Conservation (phyloP, 2,888 invertebrate species). For the Aplocera efformata region DNA sequence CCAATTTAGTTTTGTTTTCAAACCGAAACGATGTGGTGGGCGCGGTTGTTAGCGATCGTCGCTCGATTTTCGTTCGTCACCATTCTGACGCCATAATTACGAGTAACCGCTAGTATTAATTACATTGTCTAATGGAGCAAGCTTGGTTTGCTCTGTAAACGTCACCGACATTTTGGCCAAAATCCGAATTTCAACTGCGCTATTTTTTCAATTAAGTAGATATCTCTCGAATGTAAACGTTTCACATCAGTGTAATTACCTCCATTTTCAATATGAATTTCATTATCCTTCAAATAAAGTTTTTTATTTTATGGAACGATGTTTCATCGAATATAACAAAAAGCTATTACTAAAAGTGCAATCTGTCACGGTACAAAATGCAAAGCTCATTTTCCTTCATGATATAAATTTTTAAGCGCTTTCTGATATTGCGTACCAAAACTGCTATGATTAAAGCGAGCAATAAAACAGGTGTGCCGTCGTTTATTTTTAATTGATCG, state of each 20-base stretch:
- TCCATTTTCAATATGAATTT: conserved; percentile 7
- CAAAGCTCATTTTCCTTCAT: conserved; percentile 23
- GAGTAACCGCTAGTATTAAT: conserved; percentile 72
- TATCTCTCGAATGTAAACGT: conserved; percentile 1
- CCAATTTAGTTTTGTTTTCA: conserved; percentile 50
- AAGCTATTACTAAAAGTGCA: conserved; percentile 50
- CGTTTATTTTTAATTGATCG: conserved; percentile 47
- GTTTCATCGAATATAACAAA: conserved; percentile 27
- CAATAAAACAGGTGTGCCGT: conserved; percentile 41
- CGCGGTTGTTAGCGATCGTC: conserved; percentile 61
- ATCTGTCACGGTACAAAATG: conserved; percentile 49
- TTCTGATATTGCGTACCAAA: conserved; percentile 43
- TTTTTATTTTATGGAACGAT: conserved; percentile 9
- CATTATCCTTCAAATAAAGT: conserved; percentile 4
- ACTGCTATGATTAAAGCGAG: conserved; percentile 48
- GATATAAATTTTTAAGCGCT: conserved; percentile 49
- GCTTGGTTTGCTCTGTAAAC: conserved; percentile 56
- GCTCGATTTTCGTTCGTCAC: conserved; percentile 55
- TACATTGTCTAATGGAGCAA: conserved; percentile 75
- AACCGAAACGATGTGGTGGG: conserved; percentile 48
- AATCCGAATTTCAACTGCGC: conserved; percentile 14
- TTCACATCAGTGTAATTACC: conserved; percentile 1
- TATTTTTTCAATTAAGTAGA: conserved; percentile 14
- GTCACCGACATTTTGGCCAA: conserved; percentile 37
- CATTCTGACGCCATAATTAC: conserved; percentile 68